Conservation (phyloP, 2,113 vertebrate species). For the Terrapene triunguis region DNA sequence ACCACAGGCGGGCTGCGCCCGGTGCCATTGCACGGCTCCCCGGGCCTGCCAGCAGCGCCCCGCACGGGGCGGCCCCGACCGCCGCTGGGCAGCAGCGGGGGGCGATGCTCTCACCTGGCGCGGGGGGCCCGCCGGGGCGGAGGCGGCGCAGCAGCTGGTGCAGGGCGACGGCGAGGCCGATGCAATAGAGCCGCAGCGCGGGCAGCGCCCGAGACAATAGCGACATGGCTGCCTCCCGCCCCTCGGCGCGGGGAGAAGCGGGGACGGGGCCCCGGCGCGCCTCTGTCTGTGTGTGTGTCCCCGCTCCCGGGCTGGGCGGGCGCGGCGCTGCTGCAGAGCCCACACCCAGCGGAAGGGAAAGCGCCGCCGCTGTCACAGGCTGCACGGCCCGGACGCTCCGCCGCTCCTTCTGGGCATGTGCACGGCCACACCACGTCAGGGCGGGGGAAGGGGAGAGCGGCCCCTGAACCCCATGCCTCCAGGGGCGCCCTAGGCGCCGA, state of each 20-base stretch:
- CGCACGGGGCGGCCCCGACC: neutral
- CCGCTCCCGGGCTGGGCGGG: neutral
- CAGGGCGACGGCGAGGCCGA: slow-evolving; percentile 80
- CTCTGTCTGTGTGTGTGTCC: neutral
- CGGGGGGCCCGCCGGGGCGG: slow-evolving; percentile 32
- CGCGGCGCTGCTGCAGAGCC: neutral
- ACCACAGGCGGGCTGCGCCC: neutral
- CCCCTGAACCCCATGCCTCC: too few relatives aligned
- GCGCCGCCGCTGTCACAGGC: slow-evolving; percentile 36
- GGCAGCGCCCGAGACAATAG: slow-evolving; percentile 66
- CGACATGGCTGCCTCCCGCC: slow-evolving; percentile 80
- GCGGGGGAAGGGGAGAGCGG: neutral
- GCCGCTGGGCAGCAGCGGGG: neutral
- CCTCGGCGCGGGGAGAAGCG: neutral
- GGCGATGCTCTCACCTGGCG: slow-evolving; percentile 82
- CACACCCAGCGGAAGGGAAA: slow-evolving; percentile 32
- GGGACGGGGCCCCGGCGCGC: neutral
- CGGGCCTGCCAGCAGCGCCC: too few relatives aligned
- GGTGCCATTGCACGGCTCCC: neutral
- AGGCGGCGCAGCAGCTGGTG: slow-evolving; percentile 81
- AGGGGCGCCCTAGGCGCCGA: neutral
- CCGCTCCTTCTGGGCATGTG: slow-evolving; percentile 62
- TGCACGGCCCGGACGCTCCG: neutral
- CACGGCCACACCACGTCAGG: neutral
- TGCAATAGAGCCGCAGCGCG: slow-evolving; percentile 80